Evolutionary conservation across 2,797 vertebrate genomes (phyloP).

Genomic region (Fringilla coelebs): DNA sequence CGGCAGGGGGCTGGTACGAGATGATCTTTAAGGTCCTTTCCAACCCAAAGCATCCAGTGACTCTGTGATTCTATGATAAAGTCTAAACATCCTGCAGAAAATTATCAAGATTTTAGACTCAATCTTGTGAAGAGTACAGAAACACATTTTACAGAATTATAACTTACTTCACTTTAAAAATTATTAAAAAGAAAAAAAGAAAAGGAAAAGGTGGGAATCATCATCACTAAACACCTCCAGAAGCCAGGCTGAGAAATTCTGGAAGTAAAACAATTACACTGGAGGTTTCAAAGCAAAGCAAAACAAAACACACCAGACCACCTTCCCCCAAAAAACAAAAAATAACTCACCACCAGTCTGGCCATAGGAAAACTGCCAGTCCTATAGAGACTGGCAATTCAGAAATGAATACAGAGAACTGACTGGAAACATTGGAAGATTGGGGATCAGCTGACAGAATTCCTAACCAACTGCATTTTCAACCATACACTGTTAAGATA

Average conservation of each 20-base stretch:
- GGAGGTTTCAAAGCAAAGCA: not conserved
- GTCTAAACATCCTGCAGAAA: not conserved
- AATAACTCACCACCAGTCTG: rapidly evolving
- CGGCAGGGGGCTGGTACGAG: not conserved
- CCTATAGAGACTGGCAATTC: not conserved
- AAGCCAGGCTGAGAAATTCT: not conserved
- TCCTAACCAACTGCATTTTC: not conserved
- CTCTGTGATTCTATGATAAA: not conserved
- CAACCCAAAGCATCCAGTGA: not conserved
- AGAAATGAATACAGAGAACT: not conserved
- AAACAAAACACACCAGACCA: not conserved
- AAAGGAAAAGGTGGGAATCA: not conserved
- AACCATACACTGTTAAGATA: not conserved
- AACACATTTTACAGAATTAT: not conserved
- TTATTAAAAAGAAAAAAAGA: not conserved
- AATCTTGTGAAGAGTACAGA: not conserved
- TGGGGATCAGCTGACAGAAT: not conserved
- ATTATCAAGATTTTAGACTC: not conserved
- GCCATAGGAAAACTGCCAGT: not conserved
- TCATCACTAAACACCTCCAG: not conserved
- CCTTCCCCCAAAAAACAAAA: not conserved
- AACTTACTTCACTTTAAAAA: not conserved
- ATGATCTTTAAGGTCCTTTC: not conserved
- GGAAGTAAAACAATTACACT: not conserved
- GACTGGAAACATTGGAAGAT: not conserved